Conservation (phyloP, 2,797 vertebrate genomes). For the Iguana delicatissima region DNA sequence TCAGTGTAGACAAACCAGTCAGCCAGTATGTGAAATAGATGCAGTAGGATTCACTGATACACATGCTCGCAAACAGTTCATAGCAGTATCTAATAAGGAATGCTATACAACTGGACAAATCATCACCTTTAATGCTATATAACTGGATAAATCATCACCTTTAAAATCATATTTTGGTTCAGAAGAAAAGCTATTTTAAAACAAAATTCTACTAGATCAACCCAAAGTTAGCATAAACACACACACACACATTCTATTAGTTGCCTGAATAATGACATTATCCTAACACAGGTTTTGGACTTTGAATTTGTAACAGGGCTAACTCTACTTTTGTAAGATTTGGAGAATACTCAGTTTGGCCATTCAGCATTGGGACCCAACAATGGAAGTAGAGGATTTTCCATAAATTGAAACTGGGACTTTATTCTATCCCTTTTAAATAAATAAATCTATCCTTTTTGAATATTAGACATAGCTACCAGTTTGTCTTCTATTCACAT, state of each 20-base stretch:
- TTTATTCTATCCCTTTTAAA: background rate
- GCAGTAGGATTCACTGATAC: background rate
- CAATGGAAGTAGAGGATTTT: background rate
- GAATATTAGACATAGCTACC: background rate
- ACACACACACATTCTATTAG: too few relatives aligned
- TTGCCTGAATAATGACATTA: too few relatives aligned
- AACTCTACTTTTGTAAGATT: background rate
- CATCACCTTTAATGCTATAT: too few relatives aligned
- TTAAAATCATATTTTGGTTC: too few relatives aligned
- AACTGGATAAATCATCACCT: too few relatives aligned
- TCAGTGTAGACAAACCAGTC: background rate
- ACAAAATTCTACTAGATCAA: background rate
- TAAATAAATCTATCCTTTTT: background rate
- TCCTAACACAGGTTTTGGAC: too few relatives aligned
- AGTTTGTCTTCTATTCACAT: background rate
- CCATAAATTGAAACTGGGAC: background rate
- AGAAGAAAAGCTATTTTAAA: background rate
- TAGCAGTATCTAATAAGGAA: too few relatives aligned
- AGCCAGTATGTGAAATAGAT: conserved; percentile 1
- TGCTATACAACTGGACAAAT: too few relatives aligned
- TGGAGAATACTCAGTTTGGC: background rate
- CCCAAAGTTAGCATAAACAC: background rate
- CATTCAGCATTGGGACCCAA: background rate
- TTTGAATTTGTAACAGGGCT: background rate
- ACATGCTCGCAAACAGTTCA: too few relatives aligned